Base-by-base conservation (phyloP, 2,797 vertebrate genomes). In the Champsocephalus gunnari region DNA sequence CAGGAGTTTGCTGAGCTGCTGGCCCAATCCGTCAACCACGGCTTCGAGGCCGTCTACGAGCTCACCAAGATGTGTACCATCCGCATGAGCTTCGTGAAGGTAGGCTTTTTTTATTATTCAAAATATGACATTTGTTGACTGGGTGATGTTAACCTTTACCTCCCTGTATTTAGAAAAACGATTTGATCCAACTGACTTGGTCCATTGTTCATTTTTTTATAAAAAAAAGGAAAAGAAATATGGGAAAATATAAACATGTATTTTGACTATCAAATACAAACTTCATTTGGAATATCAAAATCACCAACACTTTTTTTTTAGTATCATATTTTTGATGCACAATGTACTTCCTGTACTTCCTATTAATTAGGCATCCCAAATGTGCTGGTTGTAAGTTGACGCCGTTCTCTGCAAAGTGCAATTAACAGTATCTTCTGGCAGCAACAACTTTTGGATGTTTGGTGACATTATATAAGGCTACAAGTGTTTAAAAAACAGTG, bases 31-130 rank as follows among this genome's bases (percentile, higher is more conserved):
- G 98, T 99, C 89, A 99, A 99, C 93, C 97, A 99, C 0, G 98
- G 98, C 79, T 99, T 99, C 19, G 98, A 99, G 93, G 98, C 97
- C 0, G 98, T 99, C 55, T 99, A 99, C 7, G 98, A 99, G 94
- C 97, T 99, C 83, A 99, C 98, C 5, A 99, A 99, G 92, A 99
- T 99, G 97, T 99, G 98, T 61, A 99, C 97, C 73, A 98, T 99
- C 38, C 97, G 98, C 71, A 98, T 99, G 97, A 99, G 98, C 91
- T 99, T 99, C 17, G 98, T 99, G 47, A 99, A 99, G 96, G 98
- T 91, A 45, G 54, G 43, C 0, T 11, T 6, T 44, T 48, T 17
- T 4, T 32, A 19, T n/a, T 1, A 45, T 53, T 3, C 28, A 43
- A 3, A 51, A 5, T 38, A 4, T 17, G 12, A 43, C 6, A 11